phyloP scores from a whole-genome alignment of 2,888 invertebrate species.

The Stramonita haemastoma region DNA sequence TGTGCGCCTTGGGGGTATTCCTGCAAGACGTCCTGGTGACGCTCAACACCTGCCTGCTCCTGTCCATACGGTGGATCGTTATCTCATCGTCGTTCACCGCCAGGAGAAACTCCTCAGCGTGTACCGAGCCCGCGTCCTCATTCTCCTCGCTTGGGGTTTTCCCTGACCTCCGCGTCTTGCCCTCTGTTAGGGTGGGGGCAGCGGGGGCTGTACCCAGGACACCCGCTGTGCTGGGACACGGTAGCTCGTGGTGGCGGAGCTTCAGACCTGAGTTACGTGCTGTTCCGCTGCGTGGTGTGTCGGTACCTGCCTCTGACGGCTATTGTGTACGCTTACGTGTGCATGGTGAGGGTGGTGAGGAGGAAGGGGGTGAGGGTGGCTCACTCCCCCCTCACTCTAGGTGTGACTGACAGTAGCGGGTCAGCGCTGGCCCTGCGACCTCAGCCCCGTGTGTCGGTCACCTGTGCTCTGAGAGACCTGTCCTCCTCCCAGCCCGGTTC shows the following conservation, averaged over 20 bases:
- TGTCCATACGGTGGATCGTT: constrained; percentile 70
- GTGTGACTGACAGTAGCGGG: constrained; percentile 53
- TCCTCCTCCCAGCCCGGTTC: not conserved
- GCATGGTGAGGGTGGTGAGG: constrained; percentile 63
- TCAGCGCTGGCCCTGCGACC: not conserved
- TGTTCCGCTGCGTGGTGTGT: constrained; percentile 51
- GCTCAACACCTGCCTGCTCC: constrained; percentile 62
- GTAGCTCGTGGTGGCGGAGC: constrained; percentile 31
- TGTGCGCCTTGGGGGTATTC: constrained; percentile 58
- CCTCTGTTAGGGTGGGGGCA: constrained; percentile 60
- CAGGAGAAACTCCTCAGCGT: constrained; percentile 63
- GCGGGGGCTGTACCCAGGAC: constrained; percentile 45
- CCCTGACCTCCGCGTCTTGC: constrained; percentile 54
- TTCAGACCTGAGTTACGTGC: constrained; percentile 52
- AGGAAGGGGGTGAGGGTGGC: constrained; percentile 56
- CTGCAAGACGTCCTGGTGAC: constrained; percentile 58
- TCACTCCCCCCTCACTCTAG: constrained; percentile 56
- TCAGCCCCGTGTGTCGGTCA: constrained; percentile 27
- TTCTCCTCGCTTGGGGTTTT: constrained; percentile 56
- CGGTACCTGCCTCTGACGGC: constrained; percentile 62
- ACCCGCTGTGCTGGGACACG: constrained; percentile 48
- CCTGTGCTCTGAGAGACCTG: constrained; percentile 48
- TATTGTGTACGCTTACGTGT: constrained; percentile 61
- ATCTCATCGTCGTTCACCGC: constrained; percentile 65
- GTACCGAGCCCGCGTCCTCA: constrained; percentile 53